A percentile compares a stretch with the other conserved stretches of the same genome.
Evolutionary conservation across 1,140 invertebrate genomes (phyloP).

Genomic region (Polyergus mexicanus): DNA sequence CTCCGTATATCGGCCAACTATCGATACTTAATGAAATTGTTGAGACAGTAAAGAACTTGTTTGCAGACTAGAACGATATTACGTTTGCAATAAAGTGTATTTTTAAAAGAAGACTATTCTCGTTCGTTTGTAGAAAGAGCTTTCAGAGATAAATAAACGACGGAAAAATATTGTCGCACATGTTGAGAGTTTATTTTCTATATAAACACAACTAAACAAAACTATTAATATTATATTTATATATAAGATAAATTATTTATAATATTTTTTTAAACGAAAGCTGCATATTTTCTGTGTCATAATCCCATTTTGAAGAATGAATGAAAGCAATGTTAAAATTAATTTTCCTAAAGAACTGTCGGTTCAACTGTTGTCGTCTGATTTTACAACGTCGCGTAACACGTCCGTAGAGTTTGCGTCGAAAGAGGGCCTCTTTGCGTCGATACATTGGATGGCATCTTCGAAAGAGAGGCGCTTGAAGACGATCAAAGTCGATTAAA

Average conservation of each 20-base stretch:
- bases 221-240: background rate
- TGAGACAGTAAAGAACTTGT: conserved; percentile 1
- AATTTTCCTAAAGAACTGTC: background rate
- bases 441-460: conserved; percentile 52
- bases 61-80: conserved; percentile 1
- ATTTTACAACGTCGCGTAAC: conserved; percentile 15
- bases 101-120: conserved; percentile 9
- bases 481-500: conserved; percentile 70
- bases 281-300: background rate
- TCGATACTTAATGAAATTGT: conserved; percentile 34
- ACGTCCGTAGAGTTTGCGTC: background rate
- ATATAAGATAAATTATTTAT: background rate
- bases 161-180: background rate
- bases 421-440: conserved; percentile 18
- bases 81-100: conserved; percentile 10
- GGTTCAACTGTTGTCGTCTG: too few species aligned
- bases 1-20: conserved; percentile 6
- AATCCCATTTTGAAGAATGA: background rate
- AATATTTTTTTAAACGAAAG: background rate
- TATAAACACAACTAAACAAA: conserved; percentile 5
- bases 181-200: background rate
- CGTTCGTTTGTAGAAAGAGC: background rate
- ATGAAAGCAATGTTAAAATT: background rate
- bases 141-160: background rate
- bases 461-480: conserved; percentile 47